These are phyloP conservation scores for Beris chalybata DNA, from an alignment of 2,888 invertebrate species.

Conservation along the genomic window DNA sequence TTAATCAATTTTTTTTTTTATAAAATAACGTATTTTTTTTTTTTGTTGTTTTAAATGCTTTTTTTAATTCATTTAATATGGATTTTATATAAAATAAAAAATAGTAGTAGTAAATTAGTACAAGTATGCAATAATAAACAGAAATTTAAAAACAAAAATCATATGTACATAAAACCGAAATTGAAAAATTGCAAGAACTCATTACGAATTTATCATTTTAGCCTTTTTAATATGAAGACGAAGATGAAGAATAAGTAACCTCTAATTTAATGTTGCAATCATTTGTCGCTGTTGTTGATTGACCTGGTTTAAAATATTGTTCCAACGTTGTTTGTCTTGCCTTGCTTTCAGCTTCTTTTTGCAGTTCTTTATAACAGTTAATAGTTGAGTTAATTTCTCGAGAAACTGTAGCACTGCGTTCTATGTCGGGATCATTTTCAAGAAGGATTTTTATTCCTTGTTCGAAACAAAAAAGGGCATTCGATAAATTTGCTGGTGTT, in stretches of 20 bases:
- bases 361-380: slow-evolving; percentile 41
- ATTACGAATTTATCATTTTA: too few relatives aligned
- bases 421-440: slow-evolving; percentile 40
- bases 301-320: slow-evolving; percentile 1
- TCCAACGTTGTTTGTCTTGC: slow-evolving; percentile 36
- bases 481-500: slow-evolving; percentile 18
- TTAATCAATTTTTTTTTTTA: too few relatives aligned
- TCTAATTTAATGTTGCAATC: slow-evolving; percentile 5
- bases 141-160: too few relatives aligned
- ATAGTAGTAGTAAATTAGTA: too few relatives aligned
- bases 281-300: slow-evolving; percentile 30
- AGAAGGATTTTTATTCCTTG: slow-evolving; percentile 33
- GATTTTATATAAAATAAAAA: too few relatives aligned
- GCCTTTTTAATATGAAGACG: neutral
- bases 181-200: too few relatives aligned
- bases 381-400: slow-evolving; percentile 41
- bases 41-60: too few relatives aligned
- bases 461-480: slow-evolving; percentile 37
- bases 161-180: too few relatives aligned
- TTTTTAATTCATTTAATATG: too few relatives aligned
- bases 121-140: too few relatives aligned
- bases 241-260: slow-evolving; percentile 5
- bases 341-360: slow-evolving; percentile 38
- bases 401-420: slow-evolving; percentile 40
- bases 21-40: too few relatives aligned